Evolutionary conservation across 2,113 vertebrate species (phyloP).

Genomic region (Haliaeetus leucogaster): DNA sequence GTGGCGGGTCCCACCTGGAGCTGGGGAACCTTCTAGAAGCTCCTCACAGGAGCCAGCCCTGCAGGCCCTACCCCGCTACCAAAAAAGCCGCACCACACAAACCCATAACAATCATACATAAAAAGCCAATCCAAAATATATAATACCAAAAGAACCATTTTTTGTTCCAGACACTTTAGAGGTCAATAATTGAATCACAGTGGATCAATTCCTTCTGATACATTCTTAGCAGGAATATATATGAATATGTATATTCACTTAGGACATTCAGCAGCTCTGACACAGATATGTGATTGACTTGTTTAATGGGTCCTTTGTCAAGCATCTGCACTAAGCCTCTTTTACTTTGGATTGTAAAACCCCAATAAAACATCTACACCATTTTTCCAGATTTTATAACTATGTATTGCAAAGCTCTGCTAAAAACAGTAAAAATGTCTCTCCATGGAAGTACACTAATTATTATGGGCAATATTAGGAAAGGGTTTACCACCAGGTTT

Average conservation of each 20-base stretch:
- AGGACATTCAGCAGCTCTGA: background rate
- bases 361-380: background rate
- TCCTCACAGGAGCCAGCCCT: no score
- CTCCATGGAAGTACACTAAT: background rate
- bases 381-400: slow-evolving; percentile 13
- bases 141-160: background rate
- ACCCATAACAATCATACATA: background rate
- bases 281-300: background rate
- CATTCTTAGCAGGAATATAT: background rate
- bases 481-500: background rate
- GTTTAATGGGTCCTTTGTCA: slow-evolving; percentile 7
- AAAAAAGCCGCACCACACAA: no score
- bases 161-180: background rate
- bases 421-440: background rate
- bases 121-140: background rate
- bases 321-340: background rate
- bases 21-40: no score
- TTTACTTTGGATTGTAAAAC: background rate
- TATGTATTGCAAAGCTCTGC: background rate
- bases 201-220: background rate
- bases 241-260: background rate
- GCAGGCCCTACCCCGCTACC: no score
- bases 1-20: no score
- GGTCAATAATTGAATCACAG: background rate
- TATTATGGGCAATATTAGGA: background rate